Percentiles rank a stretch among this genome's conserved stretches.
These are phyloP conservation scores for Mormyrus iriodes DNA, from an alignment of 2,113 vertebrate species.

Conservation along the genomic window DNA sequence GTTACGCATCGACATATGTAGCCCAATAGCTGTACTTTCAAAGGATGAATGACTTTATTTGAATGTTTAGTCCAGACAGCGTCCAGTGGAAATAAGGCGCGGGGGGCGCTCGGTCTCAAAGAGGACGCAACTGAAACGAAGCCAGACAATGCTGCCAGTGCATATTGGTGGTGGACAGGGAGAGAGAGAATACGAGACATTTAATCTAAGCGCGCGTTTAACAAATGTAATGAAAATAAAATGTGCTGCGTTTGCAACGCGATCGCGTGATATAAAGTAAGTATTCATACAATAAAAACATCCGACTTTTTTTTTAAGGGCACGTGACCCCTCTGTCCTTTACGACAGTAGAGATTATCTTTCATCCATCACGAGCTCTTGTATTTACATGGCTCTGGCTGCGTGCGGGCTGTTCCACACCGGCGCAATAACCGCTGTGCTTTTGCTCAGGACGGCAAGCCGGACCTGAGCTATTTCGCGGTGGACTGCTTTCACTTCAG, in stretches of 20 bases:
- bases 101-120: too few relatives aligned
- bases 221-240: neutral
- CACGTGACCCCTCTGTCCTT: neutral
- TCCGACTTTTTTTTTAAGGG: neutral
- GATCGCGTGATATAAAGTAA: neutral
- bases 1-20: neutral
- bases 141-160: neutral
- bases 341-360: neutral
- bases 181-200: neutral
- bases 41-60: neutral
- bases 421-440: slow-evolving; percentile 6
- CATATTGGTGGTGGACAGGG: neutral
- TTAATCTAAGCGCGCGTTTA: neutral
- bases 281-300: neutral
- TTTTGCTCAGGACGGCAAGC: slow-evolving; percentile 53
- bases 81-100: neutral
- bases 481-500: slow-evolving; percentile 85
- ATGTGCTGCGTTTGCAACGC: neutral
- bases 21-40: neutral
- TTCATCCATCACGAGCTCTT: neutral
- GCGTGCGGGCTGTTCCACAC: neutral
- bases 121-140: neutral
- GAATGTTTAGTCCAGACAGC: neutral
- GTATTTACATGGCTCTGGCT: neutral
- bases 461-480: slow-evolving; percentile 77